Base-by-base conservation (phyloP, 2,113 vertebrate species). In the Oreochromis spilurus region DNA sequence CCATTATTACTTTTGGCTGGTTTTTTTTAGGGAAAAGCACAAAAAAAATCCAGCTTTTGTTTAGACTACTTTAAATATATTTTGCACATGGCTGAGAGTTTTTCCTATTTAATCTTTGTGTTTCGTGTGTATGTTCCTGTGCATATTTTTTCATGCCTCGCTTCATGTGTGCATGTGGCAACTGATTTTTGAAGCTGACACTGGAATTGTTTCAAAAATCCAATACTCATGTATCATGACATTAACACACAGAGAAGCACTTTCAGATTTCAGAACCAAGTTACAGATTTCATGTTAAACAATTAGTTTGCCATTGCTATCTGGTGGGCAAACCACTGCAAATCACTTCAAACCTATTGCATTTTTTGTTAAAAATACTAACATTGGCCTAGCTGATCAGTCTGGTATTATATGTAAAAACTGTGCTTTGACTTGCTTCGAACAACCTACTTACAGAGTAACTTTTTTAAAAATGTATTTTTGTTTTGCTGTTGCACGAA, bases 1-100 rank as follows among this genome's bases (percentile, higher is more conserved):
- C 75, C 60, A 29, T 82, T 87, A 52, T 78, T 31, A 19, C 81
- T 78, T 70, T 36, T 79, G 45, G 45, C 17, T 77, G 45, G 19
- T 36, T 19, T 9, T 4, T 36, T 21, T 19, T 5, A 57, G 31
- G 16, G 3, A 26, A 43, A n/a, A 17, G 38, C 31, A 55, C 17
- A 43, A 36, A 16, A 19, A 9, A 29, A 36, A 50, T 4, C 16
- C 67, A 45, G 40, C 26, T 77, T 77, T 75, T 48, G 48, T 17
- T 72, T 72, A 75, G 24, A 77, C 26, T 7, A 50, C 24, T 50
- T 31, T 31, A 12, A 77, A 50, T 77, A 50, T 77, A 77, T 50
- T 50, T 50, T 31, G 16, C 3, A 0, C 70, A 50, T 50, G 13
- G 14, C 24, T 52, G 40, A 19, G 45, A 77, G 10, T 31, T 31